phyloP scores from a whole-genome alignment of 2,113 vertebrate species.

The Sterna hirundo region DNA sequence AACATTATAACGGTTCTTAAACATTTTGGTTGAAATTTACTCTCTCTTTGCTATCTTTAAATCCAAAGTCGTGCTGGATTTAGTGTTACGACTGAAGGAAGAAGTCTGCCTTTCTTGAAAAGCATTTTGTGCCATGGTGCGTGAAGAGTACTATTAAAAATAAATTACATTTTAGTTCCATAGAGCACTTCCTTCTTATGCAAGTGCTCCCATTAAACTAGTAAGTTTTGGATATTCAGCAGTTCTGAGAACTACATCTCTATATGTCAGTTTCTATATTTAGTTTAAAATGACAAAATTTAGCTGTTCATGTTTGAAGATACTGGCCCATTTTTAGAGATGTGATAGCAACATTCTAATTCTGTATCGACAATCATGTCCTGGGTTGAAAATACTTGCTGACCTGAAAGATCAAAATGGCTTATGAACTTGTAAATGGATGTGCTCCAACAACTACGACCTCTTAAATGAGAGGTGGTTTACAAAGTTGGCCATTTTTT shows the following conservation, averaged over 20 bases:
- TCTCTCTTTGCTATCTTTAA: background rate
- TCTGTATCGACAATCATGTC: background rate
- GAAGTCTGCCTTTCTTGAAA: constrained; percentile 1
- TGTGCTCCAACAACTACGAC: background rate
- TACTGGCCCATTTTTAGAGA: background rate
- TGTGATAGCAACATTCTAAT: background rate
- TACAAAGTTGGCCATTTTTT: background rate
- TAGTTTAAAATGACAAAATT: background rate
- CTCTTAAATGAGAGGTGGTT: background rate
- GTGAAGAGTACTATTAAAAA: background rate
- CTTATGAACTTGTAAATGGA: background rate
- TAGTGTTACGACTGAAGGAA: background rate
- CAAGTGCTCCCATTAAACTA: background rate
- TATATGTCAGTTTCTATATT: background rate
- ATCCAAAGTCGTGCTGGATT: background rate
- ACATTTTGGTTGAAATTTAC: background rate
- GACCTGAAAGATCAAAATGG: background rate
- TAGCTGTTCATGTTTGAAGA: background rate
- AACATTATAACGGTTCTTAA: background rate
- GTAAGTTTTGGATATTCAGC: background rate
- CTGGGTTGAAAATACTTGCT: background rate
- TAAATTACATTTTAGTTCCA: background rate
- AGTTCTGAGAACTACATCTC: background rate
- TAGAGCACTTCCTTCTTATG: background rate
- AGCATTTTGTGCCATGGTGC: background rate